A percentile compares a stretch with the other conserved stretches of the same genome.
phyloP scores from a whole-genome alignment of 2,113 vertebrate genomes.

The Toxostoma redivivum region DNA sequence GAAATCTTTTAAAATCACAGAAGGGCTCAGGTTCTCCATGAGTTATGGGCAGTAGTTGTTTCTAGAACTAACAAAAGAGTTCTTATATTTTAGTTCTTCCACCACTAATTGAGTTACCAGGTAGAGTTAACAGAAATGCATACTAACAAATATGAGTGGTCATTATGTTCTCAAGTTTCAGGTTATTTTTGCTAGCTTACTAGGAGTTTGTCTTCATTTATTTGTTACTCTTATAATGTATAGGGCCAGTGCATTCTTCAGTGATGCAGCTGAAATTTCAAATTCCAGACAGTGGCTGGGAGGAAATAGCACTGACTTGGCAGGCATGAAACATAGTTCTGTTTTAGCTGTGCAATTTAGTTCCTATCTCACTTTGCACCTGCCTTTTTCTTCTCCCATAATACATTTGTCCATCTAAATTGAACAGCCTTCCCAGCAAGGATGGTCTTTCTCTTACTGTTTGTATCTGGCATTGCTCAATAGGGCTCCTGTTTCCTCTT shows the following conservation, averaged over 20 bases:
- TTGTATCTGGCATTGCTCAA: slow-evolving; percentile 15
- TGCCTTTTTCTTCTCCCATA: not conserved
- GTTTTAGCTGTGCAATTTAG: slow-evolving; percentile 10
- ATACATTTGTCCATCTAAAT: slow-evolving; percentile 17
- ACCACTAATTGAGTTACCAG: not conserved
- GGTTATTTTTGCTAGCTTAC: not conserved
- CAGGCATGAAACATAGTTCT: not conserved
- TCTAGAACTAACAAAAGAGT: not conserved
- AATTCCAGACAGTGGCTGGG: not conserved
- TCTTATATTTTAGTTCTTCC: not conserved
- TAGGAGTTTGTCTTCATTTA: not conserved
- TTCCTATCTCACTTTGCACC: not conserved
- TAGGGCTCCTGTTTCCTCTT: not conserved
- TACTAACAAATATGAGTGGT: not conserved
- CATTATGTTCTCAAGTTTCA: not conserved
- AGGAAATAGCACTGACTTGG: not conserved
- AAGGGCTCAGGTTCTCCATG: not conserved
- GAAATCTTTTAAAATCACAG: not conserved
- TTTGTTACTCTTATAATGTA: not conserved
- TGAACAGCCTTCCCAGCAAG: not conserved
- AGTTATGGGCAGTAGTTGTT: not conserved
- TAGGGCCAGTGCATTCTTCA: not conserved
- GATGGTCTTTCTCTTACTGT: not conserved
- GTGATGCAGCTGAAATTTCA: not conserved
- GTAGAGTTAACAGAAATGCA: not conserved